A percentile compares a stretch with the other conserved stretches of the same genome.
Evolutionary conservation across 2,888 invertebrate species (phyloP).

Genomic region (Ichneumon xanthorius): DNA sequence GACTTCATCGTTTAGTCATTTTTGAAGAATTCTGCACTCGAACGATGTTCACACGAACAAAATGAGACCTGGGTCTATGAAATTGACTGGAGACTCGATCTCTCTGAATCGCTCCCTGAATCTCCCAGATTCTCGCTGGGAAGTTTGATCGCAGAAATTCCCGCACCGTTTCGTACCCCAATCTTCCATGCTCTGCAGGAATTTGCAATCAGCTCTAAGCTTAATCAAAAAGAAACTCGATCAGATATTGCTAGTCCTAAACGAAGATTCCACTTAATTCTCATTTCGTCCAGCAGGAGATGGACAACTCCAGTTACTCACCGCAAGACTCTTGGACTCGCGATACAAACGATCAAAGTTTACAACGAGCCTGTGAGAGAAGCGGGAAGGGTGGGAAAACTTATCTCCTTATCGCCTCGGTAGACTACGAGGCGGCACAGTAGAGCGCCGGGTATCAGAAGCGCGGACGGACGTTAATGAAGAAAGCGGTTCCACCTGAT

Average conservation of each 20-base stretch:
- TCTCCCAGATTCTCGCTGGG: no score
- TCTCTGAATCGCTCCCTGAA: no score
- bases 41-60: no score
- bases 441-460: constrained; percentile 16
- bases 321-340: not conserved
- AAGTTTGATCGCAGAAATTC: no score
- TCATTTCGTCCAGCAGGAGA: not conserved
- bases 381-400: constrained; percentile 42
- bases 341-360: constrained; percentile 64
- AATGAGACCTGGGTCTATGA: not conserved
- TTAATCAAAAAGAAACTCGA: not conserved
- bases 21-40: not conserved
- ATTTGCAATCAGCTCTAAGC: not conserved
- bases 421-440: constrained; percentile 52
- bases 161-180: no score
- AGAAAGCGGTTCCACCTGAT: constrained; percentile 58
- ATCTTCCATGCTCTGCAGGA: no score
- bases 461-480: constrained; percentile 52
- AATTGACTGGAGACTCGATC: not conserved
- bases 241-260: not conserved
- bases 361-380: constrained; percentile 25
- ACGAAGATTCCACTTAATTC: not conserved
- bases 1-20: not conserved
- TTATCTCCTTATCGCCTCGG: constrained; percentile 59
- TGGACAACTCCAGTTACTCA: not conserved